Percentiles rank a stretch among this genome's conserved stretches.
Evolutionary conservation across 1,140 invertebrate species (phyloP).

Genomic region (Aphaenogaster ashmeadi): DNA sequence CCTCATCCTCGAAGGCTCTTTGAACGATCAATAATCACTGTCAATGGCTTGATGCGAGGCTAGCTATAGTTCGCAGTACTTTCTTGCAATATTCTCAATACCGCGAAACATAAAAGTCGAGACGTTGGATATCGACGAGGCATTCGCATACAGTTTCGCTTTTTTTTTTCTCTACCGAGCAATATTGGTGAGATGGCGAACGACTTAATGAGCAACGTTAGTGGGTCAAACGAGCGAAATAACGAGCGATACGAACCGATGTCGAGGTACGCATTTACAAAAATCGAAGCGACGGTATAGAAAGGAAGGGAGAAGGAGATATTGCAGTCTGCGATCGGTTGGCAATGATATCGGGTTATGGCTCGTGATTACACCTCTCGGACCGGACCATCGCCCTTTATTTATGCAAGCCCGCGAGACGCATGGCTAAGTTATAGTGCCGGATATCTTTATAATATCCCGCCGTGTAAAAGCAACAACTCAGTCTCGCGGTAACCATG

Average conservation of each 20-base stretch:
- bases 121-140: not conserved
- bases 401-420: slow-evolving; percentile 67
- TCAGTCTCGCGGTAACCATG: not conserved
- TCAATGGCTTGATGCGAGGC: not conserved
- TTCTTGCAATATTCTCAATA: not conserved
- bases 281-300: not conserved
- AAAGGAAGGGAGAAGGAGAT: slow-evolving; percentile 28
- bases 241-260: slow-evolving; percentile 56
- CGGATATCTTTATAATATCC: slow-evolving; percentile 37
- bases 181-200: slow-evolving; percentile 22
- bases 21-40: slow-evolving; percentile 22
- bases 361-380: slow-evolving; percentile 76
- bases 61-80: not conserved
- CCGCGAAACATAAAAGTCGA: not conserved
- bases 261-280: slow-evolving; percentile 26
- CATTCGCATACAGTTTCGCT: not conserved
- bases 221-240: slow-evolving; percentile 65
- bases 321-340: slow-evolving; percentile 55
- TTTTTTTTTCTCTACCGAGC: not conserved
- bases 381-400: slow-evolving; percentile 55
- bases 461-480: not conserved
- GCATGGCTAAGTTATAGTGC: slow-evolving; percentile 29
- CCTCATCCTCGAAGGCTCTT: not conserved
- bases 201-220: slow-evolving; percentile 50
- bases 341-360: slow-evolving; percentile 77